These are phyloP conservation scores for Crotophaga sulcirostris DNA, from an alignment of 2,113 vertebrate species.

Conservation along the genomic window DNA sequence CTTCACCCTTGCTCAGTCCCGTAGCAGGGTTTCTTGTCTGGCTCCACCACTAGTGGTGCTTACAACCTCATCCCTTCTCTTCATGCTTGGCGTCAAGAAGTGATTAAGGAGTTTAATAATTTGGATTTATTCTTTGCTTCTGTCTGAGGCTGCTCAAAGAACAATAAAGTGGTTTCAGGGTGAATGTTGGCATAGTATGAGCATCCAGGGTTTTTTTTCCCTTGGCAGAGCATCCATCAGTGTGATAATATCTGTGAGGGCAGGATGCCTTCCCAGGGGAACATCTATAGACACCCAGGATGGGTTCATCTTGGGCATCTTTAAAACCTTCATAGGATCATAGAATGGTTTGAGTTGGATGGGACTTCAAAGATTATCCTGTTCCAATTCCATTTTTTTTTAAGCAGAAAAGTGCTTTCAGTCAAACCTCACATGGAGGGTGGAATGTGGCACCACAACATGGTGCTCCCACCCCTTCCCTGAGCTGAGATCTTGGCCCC, in stretches of 20 bases:
- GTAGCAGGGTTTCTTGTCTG: not conserved
- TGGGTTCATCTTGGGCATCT: not conserved
- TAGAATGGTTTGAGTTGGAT: no score
- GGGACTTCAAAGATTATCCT: no score
- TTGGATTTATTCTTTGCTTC: not conserved
- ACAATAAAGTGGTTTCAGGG: not conserved
- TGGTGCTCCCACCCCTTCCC: no score
- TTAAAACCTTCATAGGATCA: not conserved
- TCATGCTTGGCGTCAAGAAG: not conserved
- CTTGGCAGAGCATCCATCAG: fast-evolving
- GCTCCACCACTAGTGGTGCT: not conserved
- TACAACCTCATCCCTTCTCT: not conserved
- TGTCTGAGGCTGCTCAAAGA: not conserved
- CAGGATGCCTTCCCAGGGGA: fast-evolving
- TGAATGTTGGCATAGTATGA: not conserved
- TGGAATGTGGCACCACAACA: no score
- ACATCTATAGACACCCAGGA: no score
- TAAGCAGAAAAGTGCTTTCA: no score
- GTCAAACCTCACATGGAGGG: no score
- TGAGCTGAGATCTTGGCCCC: no score
- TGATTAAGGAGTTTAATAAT: not conserved
- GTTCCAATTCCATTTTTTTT: no score
- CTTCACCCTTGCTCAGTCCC: not conserved
- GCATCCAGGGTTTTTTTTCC: not conserved
- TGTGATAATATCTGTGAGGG: not conserved